phyloP scores from a whole-genome alignment of 2,888 invertebrate genomes.

The Cryptophagus acutangulus region DNA sequence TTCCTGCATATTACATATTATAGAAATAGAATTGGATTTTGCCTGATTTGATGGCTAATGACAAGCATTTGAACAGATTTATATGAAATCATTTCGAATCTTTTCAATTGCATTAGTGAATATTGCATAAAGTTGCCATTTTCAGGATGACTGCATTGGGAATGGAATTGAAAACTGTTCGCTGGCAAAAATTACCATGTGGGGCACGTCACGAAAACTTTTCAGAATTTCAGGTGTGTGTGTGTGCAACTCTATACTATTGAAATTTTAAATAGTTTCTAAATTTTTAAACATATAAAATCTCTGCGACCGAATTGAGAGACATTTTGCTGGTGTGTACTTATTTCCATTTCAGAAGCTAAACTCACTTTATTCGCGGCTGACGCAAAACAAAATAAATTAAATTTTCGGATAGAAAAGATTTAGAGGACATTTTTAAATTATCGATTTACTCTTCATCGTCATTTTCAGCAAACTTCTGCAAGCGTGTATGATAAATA shows the following conservation, averaged over 20 bases:
- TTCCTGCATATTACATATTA: no score
- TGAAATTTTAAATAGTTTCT: slow-evolving; percentile 29
- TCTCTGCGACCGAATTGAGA: no score
- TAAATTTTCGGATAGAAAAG: no score
- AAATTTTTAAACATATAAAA: slow-evolving; percentile 24
- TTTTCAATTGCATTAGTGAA: slow-evolving; percentile 26
- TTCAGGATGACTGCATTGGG: slow-evolving; percentile 21
- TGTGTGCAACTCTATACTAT: slow-evolving; percentile 14
- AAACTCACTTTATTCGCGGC: no score
- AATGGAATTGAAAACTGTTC: slow-evolving; percentile 22
- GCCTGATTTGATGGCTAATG: no score
- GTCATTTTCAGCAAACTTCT: slow-evolving; percentile 6
- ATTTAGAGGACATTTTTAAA: background rate
- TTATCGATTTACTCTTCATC: background rate
- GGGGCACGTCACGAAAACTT: slow-evolving; percentile 21
- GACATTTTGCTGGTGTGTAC: no score
- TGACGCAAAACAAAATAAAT: no score
- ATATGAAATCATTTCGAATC: slow-evolving; percentile 21
- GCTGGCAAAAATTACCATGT: slow-evolving; percentile 22
- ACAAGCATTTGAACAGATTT: no score
- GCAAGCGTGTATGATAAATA: slow-evolving; percentile 11
- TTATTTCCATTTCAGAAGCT: no score
- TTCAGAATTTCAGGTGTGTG: slow-evolving; percentile 21
- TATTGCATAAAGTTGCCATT: slow-evolving; percentile 26
- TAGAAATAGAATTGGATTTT: no score